Conservation (phyloP, 2,113 vertebrate genomes). For the Alexandromys fortis region DNA sequence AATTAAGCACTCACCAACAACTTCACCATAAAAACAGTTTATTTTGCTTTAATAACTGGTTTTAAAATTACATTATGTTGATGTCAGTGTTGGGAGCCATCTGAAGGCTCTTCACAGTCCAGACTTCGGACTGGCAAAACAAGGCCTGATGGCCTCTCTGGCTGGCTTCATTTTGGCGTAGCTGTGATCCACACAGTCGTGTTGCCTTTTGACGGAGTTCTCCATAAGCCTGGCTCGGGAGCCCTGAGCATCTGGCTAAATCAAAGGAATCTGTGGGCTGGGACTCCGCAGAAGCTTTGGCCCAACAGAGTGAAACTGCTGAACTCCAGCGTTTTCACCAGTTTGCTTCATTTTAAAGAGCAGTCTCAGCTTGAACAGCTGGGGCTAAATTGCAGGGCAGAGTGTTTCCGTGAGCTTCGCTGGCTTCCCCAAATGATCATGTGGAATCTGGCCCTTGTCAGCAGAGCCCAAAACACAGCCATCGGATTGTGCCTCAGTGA, state of each 20-base stretch:
- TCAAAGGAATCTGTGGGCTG: slow-evolving; percentile 64
- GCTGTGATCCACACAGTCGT: neutral
- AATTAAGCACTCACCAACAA: neutral
- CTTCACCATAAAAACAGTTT: slow-evolving; percentile 14
- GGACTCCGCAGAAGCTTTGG: slow-evolving; percentile 70
- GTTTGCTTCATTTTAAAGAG: slow-evolving; percentile 79
- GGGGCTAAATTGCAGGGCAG: slow-evolving; percentile 75
- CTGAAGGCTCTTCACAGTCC: neutral
- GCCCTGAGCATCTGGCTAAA: slow-evolving; percentile 73
- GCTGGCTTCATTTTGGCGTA: neutral
- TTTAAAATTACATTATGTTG: slow-evolving; percentile 39
- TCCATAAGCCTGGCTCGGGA: slow-evolving; percentile 47
- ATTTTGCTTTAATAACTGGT: slow-evolving; percentile 63
- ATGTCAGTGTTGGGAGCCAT: neutral
- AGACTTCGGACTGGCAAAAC: neutral
- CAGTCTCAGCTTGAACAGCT: slow-evolving; percentile 82
- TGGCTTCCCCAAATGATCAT: slow-evolving; percentile 69
- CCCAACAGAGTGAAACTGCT: slow-evolving; percentile 82
- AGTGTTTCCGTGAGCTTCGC: slow-evolving; percentile 66
- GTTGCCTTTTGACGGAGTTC: slow-evolving; percentile 54
- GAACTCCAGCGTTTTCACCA: slow-evolving; percentile 73
- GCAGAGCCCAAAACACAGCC: slow-evolving; percentile 61
- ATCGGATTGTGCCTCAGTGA: slow-evolving; percentile 66
- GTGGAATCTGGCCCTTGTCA: slow-evolving; percentile 65
- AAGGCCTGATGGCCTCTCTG: neutral